These are phyloP conservation scores for Ernsta delagoae DNA, from an alignment of 2,888 invertebrate species.

Conservation along the genomic window DNA sequence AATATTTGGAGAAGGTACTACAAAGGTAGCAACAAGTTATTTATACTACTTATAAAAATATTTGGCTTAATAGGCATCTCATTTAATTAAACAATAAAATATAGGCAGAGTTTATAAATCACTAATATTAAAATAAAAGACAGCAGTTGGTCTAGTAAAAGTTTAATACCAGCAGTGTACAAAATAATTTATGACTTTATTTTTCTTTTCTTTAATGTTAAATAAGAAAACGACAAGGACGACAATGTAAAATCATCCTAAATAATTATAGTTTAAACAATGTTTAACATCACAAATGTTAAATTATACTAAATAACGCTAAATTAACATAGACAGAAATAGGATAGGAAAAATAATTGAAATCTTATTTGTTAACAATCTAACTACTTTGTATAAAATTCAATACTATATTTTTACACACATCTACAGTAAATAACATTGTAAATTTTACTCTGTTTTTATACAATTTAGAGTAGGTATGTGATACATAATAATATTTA, in stretches of 20 bases:
- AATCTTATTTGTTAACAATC: conserved; percentile 37
- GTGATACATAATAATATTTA: conserved; percentile 43
- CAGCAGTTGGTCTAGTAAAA: conserved; percentile 45
- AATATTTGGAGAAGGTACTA: no score
- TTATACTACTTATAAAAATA: no score
- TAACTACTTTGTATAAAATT: conserved; percentile 63
- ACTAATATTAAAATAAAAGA: conserved; percentile 15
- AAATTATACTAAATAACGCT: conserved; percentile 45
- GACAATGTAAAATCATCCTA: conserved; percentile 37
- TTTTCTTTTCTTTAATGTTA: conserved; percentile 33
- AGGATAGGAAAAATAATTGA: conserved; percentile 42
- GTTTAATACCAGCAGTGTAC: conserved; percentile 67
- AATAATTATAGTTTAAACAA: conserved; percentile 40
- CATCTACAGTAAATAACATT: conserved; percentile 40
- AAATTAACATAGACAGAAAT: conserved; percentile 39
- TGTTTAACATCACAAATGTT: conserved; percentile 59
- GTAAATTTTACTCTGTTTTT: conserved; percentile 31
- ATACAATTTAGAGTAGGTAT: conserved; percentile 32
- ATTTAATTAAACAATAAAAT: no score
- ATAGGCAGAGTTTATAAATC: no score
- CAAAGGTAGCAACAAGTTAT: no score
- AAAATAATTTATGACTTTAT: conserved; percentile 59
- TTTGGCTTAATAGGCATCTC: no score
- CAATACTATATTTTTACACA: conserved; percentile 64
- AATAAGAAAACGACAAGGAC: conserved; percentile 46